Evolutionary conservation across 2,113 vertebrate species (phyloP).

Genomic region (Phaethon lepturus): DNA sequence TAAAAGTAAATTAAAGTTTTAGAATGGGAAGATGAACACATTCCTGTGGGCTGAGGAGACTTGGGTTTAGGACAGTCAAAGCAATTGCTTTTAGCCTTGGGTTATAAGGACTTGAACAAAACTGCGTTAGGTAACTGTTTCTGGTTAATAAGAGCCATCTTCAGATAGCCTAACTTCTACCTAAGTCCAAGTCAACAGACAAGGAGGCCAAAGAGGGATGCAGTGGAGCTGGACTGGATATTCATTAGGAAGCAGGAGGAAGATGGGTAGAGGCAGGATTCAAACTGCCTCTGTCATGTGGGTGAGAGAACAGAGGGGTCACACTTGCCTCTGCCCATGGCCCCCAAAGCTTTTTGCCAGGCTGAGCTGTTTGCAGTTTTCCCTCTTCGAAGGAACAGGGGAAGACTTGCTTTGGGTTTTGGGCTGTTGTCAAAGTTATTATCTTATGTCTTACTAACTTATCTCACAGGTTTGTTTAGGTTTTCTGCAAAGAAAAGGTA

Average conservation of each 20-base stretch:
- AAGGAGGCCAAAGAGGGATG: background rate
- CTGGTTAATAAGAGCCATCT: background rate
- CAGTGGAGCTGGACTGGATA: background rate
- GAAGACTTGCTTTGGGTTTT: background rate
- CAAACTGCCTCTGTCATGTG: background rate
- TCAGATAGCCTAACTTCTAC: background rate
- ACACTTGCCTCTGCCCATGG: background rate
- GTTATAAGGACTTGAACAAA: background rate
- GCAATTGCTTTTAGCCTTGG: background rate
- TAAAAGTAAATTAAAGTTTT: background rate
- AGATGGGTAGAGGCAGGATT: background rate
- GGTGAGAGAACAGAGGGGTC: background rate
- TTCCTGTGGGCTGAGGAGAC: background rate
- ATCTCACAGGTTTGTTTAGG: background rate
- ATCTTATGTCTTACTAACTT: background rate
- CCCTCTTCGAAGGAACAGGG: background rate
- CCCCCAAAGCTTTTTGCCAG: background rate
- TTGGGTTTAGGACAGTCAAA: background rate
- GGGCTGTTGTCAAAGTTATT: background rate
- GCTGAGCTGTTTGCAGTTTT: background rate
- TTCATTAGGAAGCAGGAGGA: background rate
- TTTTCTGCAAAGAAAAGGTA: background rate
- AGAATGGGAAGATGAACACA: background rate
- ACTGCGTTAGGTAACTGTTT: slow-evolving; percentile 6
- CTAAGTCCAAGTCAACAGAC: background rate